phyloP scores from a whole-genome alignment of 92 coral and sea anemone species.

The Phenganax marumi region DNA sequence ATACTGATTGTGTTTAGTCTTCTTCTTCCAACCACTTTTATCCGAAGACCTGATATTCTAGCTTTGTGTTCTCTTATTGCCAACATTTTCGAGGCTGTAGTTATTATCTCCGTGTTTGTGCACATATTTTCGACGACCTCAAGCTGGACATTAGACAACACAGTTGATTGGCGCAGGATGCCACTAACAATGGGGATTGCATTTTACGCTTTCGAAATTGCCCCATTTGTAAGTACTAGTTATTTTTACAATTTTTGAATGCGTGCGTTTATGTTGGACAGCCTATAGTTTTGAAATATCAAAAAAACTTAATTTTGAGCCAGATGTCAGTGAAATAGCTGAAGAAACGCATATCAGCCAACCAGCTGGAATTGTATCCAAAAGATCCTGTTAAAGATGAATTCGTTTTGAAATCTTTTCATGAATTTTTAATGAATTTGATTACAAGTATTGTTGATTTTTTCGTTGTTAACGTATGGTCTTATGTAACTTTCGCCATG shows the following conservation, averaged over 20 bases:
- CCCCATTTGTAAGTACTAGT: slow-evolving; percentile 32
- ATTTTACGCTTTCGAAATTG: slow-evolving; percentile 3
- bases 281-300: too few relatives aligned
- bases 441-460: too few relatives aligned
- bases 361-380: too few relatives aligned
- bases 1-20: neutral
- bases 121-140: neutral
- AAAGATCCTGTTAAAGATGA: too few relatives aligned
- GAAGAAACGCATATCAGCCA: neutral
- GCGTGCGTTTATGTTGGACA: too few relatives aligned
- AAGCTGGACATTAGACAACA: slow-evolving; percentile 4
- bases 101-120: neutral
- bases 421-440: too few relatives aligned
- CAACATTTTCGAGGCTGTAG: neutral
- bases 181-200: slow-evolving; percentile 12
- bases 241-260: too few relatives aligned
- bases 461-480: too few relatives aligned
- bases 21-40: neutral
- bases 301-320: too few relatives aligned
- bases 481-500: too few relatives aligned
- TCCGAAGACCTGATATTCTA: slow-evolving; percentile 22
- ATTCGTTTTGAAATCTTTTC: too few relatives aligned
- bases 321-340: too few relatives aligned
- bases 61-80: neutral
- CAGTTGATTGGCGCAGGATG: slow-evolving; percentile 3